Conservation (phyloP, 2,113 vertebrate species). For the Chlorodrepanis virens region DNA sequence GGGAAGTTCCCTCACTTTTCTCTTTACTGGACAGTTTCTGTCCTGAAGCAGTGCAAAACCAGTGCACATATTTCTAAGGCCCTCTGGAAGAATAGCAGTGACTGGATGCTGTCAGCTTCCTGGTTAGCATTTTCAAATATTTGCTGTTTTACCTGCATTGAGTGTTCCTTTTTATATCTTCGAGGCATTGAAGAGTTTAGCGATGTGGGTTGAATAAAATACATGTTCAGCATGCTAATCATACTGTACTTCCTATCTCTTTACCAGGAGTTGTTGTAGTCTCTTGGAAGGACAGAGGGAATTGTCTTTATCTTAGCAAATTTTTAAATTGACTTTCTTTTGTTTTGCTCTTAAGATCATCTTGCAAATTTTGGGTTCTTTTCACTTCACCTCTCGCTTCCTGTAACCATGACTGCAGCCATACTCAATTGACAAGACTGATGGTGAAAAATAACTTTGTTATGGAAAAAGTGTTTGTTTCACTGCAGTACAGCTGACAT, state of each 20-base stretch:
- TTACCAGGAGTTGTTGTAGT: background rate
- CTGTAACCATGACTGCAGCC: background rate
- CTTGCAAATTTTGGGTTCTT: background rate
- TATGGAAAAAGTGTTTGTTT: background rate
- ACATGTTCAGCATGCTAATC: background rate
- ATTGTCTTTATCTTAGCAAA: background rate
- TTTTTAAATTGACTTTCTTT: background rate
- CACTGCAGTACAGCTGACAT: background rate
- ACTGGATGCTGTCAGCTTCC: background rate
- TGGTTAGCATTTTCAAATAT: background rate
- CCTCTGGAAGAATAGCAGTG: background rate
- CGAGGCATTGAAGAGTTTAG: background rate
- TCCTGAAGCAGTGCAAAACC: background rate
- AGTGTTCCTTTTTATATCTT: background rate
- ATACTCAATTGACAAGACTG: background rate
- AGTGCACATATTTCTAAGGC: fast-evolving
- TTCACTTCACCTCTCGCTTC: background rate
- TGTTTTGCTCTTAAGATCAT: background rate
- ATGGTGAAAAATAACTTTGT: background rate
- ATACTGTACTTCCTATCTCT: background rate
- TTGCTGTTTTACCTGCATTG: background rate
- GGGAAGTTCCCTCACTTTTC: background rate
- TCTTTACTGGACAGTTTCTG: background rate
- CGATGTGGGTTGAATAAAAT: background rate
- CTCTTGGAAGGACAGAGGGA: background rate